Evolutionary conservation across 2,113 vertebrate species (phyloP).

Genomic region (Dasyornis broadbenti): DNA sequence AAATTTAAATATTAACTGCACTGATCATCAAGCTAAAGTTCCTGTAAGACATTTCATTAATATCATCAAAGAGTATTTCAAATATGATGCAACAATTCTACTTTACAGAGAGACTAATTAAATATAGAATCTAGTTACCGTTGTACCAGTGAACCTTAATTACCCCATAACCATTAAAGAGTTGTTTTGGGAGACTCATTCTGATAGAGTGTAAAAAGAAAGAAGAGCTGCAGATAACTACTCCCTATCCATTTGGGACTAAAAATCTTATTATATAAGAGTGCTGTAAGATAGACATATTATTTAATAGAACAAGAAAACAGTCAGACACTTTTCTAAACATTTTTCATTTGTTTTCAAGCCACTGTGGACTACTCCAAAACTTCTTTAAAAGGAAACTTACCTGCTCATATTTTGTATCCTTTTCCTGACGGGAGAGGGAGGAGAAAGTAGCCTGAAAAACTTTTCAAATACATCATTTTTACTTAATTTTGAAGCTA

Average conservation of each 20-base stretch:
- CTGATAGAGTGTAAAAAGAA: neutral
- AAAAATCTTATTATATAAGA: neutral
- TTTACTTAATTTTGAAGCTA: neutral
- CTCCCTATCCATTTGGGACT: neutral
- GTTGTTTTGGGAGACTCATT: slow-evolving; percentile 1
- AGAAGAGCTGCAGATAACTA: neutral
- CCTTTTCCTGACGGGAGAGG: neutral
- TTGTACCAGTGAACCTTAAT: neutral
- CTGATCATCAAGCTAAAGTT: neutral
- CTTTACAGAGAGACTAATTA: slow-evolving; percentile 3
- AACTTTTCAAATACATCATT: neutral
- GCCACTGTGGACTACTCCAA: neutral
- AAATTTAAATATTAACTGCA: neutral
- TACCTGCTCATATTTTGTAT: neutral
- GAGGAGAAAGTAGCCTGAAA: neutral
- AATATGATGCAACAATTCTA: neutral
- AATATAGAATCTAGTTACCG: neutral
- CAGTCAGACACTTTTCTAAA: neutral
- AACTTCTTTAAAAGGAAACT: neutral
- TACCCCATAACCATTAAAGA: slow-evolving; percentile 3
- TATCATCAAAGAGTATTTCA: slow-evolving; percentile 6
- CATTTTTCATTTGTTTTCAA: neutral
- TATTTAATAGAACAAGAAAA: neutral
- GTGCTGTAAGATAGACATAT: neutral
- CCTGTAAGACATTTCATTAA: neutral